Conservation (phyloP, 2,888 invertebrate genomes). For the Philonicus albiceps region DNA sequence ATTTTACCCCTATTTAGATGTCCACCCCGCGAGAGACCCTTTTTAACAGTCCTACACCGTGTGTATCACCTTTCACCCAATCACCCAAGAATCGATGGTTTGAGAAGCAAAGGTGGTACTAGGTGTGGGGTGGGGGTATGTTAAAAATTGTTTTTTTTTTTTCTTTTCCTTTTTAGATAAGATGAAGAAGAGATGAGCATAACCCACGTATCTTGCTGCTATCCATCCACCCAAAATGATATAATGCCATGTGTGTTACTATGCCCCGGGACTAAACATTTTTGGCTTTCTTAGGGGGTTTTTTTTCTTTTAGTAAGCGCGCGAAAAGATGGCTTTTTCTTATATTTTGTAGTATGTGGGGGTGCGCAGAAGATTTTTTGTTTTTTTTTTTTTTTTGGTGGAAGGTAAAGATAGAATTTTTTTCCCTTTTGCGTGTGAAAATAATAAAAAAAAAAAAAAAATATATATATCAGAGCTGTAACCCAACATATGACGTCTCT, state of each 20-base stretch:
- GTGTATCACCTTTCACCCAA: not conserved
- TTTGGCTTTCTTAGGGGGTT: not conserved
- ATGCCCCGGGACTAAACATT: not conserved
- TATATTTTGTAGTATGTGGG: not conserved
- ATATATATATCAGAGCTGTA: not conserved
- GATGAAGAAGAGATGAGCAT: not conserved
- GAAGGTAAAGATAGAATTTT: no score
- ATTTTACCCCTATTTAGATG: conserved; percentile 23
- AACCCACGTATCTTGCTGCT: not conserved
- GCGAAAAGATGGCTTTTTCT: not conserved
- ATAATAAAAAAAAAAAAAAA: no score
- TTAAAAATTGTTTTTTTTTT: not conserved
- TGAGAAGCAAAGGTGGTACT: no score
- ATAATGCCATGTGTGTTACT: not conserved
- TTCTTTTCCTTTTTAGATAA: not conserved
- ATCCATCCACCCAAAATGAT: not conserved
- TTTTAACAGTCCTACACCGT: no score
- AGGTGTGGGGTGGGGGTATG: not conserved
- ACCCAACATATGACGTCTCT: not conserved
- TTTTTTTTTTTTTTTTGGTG: no score
- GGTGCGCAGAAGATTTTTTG: no score
- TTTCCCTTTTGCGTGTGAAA: no score
- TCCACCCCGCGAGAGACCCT: no score
- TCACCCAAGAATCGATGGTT: no score
- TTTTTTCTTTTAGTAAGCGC: not conserved